Percentiles rank a stretch among this genome's conserved stretches.
These are phyloP conservation scores for Chloroceryle inda DNA, from an alignment of 2,797 vertebrate genomes.

Conservation along the genomic window DNA sequence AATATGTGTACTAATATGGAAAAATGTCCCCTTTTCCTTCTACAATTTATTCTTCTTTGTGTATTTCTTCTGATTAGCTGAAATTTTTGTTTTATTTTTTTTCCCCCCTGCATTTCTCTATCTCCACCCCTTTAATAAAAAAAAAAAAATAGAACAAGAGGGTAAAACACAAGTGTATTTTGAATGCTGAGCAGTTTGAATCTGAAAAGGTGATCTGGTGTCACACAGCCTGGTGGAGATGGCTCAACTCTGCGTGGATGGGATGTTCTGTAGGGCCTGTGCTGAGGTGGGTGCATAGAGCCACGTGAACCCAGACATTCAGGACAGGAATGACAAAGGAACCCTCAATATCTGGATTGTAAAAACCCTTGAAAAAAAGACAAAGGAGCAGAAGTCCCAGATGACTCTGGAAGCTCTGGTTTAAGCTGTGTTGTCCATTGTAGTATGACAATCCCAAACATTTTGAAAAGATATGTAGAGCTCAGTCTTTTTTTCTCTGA, in stretches of 20 bases:
- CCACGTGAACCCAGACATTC: background rate
- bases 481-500: background rate
- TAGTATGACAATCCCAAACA: background rate
- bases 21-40: background rate
- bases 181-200: background rate
- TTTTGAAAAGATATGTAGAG: background rate
- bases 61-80: background rate
- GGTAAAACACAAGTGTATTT: background rate
- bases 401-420: background rate
- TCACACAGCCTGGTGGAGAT: fast-evolving
- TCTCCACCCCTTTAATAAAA: background rate
- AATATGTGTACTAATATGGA: background rate
- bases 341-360: background rate
- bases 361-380: background rate
- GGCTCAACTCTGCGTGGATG: fast-evolving
- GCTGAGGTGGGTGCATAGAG: background rate
- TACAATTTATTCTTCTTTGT: background rate
- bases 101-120: background rate
- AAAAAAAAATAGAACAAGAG: background rate
- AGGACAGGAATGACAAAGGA: background rate
- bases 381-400: background rate
- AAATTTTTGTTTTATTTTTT: background rate
- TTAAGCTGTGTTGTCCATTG: background rate
- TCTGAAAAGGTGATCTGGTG: background rate
- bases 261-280: background rate